Conservation (phyloP, 1,140 invertebrate genomes). For the Camponotus vicinus region DNA sequence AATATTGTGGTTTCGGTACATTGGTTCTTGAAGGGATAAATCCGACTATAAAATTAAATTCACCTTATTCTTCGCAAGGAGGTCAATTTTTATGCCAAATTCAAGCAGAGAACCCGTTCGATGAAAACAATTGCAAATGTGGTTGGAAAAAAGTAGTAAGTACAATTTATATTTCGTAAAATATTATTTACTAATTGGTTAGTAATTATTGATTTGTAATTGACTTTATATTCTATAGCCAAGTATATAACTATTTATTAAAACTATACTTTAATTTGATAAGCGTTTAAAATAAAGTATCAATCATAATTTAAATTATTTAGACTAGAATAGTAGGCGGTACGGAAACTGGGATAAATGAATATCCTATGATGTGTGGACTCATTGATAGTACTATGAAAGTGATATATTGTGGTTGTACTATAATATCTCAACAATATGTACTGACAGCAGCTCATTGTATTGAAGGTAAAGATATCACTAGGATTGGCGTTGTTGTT, state of each 20-base stretch:
- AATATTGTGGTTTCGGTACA: conserved; percentile 86
- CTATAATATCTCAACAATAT: conserved; percentile 88
- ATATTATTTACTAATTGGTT: too few species aligned
- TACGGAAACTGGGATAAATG: conserved; percentile 87
- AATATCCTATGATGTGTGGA: conserved; percentile 89
- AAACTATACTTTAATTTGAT: background rate
- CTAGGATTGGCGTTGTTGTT: conserved; percentile 81
- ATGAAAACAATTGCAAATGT: conserved; percentile 83
- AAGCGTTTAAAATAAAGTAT: background rate
- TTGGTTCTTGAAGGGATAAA: conserved; percentile 80
- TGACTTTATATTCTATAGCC: background rate
- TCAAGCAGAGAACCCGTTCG: conserved; percentile 66
- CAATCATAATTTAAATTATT: conserved; percentile 5
- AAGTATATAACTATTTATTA: background rate
- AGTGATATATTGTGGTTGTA: conserved; percentile 88
- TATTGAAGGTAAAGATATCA: conserved; percentile 67
- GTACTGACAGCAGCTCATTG: conserved; percentile 91
- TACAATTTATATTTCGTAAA: conserved; percentile 10
- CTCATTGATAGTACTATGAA: conserved; percentile 82
- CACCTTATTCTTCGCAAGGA: conserved; percentile 78
- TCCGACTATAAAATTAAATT: conserved; percentile 82
- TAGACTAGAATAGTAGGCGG: conserved; percentile 89
- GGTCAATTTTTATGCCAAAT: conserved; percentile 85
- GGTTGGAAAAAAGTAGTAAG: conserved; percentile 87
- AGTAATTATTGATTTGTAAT: background rate